Percentiles rank a stretch among this genome's conserved stretches.
Evolutionary conservation across 1,140 invertebrate genomes (phyloP).

Genomic region (Grapholita molesta): DNA sequence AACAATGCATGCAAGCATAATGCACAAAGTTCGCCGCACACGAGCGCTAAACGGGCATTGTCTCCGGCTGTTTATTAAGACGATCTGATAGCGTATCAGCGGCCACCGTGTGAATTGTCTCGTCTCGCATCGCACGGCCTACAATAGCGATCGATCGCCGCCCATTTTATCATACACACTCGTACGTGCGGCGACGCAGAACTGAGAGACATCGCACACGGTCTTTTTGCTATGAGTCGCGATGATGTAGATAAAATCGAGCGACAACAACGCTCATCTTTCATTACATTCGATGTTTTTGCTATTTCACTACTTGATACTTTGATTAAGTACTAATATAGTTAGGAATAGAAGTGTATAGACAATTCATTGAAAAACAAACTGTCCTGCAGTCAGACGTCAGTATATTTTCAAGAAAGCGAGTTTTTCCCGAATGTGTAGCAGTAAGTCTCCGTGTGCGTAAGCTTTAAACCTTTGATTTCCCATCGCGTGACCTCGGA

Average conservation of each 20-base stretch:
- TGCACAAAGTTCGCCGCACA: constrained; percentile 6
- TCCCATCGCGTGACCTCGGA: constrained; percentile 58
- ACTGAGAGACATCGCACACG: not conserved
- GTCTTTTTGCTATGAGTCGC: not conserved
- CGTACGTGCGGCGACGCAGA: not conserved
- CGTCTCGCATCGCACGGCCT: constrained; percentile 27
- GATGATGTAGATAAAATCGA: not conserved
- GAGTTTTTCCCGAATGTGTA: not conserved
- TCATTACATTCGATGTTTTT: too few relatives aligned
- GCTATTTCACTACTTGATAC: too few relatives aligned
- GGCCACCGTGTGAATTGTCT: constrained; percentile 65
- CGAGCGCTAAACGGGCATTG: constrained; percentile 62
- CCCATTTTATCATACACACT: constrained; percentile 16
- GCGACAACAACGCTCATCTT: not conserved
- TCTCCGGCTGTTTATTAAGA: constrained; percentile 74
- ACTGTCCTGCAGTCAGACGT: too few relatives aligned
- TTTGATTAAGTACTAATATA: too few relatives aligned
- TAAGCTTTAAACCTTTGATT: constrained; percentile 44
- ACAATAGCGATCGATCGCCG: constrained; percentile 71
- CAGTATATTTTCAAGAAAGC: not conserved
- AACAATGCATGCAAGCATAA: constrained; percentile 7
- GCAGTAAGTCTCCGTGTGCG: not conserved
- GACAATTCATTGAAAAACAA: too few relatives aligned
- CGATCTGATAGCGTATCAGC: constrained; percentile 70
- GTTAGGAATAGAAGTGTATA: too few relatives aligned